Base-by-base conservation (phyloP, 2,797 vertebrate genomes). In the Pipistrellus pipistrellus region DNA sequence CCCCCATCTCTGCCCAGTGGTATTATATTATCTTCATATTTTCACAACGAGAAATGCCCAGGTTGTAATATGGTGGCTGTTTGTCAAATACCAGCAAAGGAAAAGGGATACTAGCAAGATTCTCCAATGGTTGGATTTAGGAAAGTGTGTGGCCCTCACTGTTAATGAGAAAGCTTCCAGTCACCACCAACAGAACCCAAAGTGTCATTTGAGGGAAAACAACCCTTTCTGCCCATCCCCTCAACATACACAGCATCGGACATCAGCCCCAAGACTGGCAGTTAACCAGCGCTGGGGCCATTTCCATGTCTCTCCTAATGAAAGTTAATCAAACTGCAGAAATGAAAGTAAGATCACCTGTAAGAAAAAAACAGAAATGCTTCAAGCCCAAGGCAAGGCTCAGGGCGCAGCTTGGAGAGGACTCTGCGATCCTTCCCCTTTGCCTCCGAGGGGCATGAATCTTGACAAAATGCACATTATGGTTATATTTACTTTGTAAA, bases 241-340 rank as follows among this genome's bases (percentile, higher is more conserved):
- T 46, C 72, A 32, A 23, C 55, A 38, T 12, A 0, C 17, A 2
- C 5, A 4, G 13, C 10, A 0, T 20, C 10, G 0, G 0, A 3
- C 0, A 14, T 3, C 38, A 57, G 30, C 46, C 25, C 20, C 21
- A 0, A 0, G 1, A 0, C 3, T 2, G 2, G 30, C 41, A 3
- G 4, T 10, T 23, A 30, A 35, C 51, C 14, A 18, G 32, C 21
- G 15, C 32, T 1, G 8, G 6, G 11, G 27, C 4, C 38, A 30
- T 15, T 76, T 51, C 38, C 9, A 5, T 38, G 35, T 53, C 14
- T 25, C 14, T 68, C 3, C 46, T 3, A 51, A 6, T 12, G 69
- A 18, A 44, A 55, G 41, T 8, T 38, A 46, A 68, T 10, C 6
- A 6, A 71, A 87, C 55, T 17, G 10, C 15, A 92, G 46, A 76